These are phyloP conservation scores for Desmodus rotundus DNA, from an alignment of 2,113 vertebrate genomes.

Conservation along the genomic window DNA sequence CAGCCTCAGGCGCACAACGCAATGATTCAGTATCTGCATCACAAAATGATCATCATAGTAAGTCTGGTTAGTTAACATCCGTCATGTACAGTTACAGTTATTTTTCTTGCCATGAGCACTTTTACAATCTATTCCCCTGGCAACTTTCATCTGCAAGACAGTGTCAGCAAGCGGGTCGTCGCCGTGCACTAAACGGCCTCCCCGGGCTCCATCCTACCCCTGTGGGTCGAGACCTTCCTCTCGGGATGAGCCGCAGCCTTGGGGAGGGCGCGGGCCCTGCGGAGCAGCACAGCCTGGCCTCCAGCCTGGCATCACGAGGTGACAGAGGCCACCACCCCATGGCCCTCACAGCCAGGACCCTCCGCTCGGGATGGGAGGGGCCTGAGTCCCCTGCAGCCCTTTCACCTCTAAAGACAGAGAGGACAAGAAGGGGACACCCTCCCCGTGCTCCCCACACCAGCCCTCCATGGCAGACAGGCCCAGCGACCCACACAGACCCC, in stretches of 20 bases:
- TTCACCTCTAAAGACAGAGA: neutral
- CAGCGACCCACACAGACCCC: neutral
- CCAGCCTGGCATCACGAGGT: neutral
- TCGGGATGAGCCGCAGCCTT: neutral
- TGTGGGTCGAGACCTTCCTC: neutral
- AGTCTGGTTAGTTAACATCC: neutral
- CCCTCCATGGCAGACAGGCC: neutral
- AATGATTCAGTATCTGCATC: neutral
- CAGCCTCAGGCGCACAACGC: neutral
- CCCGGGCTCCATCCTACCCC: neutral
- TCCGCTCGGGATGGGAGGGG: neutral
- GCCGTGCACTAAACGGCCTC: fast-evolving
- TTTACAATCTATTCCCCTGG: neutral
- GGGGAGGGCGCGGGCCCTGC: neutral
- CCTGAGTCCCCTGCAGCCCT: neutral
- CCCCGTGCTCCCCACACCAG: neutral
- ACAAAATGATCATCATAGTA: neutral
- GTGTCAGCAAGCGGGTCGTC: too few species aligned
- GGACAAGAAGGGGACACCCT: neutral
- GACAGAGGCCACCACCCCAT: neutral
- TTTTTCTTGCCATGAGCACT: neutral
- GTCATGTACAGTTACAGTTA: neutral
- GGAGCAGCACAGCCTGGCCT: neutral
- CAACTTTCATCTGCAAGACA: neutral
- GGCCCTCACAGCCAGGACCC: neutral